Percentiles rank a stretch among this genome's conserved stretches.
These are phyloP conservation scores for Pedetes capensis DNA, from an alignment of 2,113 vertebrate species.

Conservation along the genomic window DNA sequence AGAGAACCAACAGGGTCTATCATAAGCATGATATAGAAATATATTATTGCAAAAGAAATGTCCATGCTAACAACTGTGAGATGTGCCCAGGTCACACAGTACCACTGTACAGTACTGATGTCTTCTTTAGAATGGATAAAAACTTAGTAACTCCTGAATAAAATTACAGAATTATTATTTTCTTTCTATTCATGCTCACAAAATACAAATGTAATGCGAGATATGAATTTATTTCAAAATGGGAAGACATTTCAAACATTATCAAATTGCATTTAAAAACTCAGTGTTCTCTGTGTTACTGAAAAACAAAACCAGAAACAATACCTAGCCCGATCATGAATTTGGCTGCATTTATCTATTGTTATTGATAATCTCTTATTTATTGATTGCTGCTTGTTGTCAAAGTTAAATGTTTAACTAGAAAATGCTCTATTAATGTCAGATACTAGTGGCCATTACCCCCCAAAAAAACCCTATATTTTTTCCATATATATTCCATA, in stretches of 20 bases:
- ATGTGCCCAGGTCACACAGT: neutral
- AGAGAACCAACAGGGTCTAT: neutral
- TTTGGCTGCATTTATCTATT: neutral
- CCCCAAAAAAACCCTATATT: no score
- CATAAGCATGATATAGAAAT: neutral
- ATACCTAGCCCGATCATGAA: neutral
- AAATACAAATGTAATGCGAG: neutral
- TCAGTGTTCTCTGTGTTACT: neutral
- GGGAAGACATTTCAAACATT: neutral
- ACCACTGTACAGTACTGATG: neutral
- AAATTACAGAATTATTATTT: neutral
- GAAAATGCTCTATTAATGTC: neutral
- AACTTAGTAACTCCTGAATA: neutral
- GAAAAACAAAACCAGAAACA: neutral
- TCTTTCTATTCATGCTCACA: neutral
- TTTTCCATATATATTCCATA: no score
- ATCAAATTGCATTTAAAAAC: neutral
- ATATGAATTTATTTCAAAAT: neutral
- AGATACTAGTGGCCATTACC: neutral
- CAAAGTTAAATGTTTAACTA: neutral
- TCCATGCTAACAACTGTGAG: neutral
- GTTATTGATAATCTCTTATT: neutral
- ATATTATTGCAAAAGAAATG: neutral
- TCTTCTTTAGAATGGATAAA: neutral
- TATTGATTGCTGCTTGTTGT: neutral